Evolutionary conservation across 2,888 invertebrate species (phyloP).

Genomic region (Dendrolimus pini): DNA sequence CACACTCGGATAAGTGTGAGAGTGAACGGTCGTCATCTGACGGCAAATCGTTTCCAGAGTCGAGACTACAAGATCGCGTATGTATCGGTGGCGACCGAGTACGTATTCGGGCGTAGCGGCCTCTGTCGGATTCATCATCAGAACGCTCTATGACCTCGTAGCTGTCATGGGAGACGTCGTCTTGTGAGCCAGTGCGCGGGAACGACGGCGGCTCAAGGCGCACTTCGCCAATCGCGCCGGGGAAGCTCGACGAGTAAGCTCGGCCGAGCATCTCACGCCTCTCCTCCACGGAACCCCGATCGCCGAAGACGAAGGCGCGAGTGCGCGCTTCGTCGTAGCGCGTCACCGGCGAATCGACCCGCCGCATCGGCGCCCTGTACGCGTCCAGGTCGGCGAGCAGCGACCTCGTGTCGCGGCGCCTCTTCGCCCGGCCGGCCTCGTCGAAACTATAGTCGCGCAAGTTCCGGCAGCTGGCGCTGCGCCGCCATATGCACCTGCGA

Average conservation of each 20-base stretch:
- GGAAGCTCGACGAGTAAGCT: constrained; percentile 91
- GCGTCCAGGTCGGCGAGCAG: constrained; percentile 50
- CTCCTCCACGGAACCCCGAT: constrained; percentile 79
- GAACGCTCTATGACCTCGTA: constrained; percentile 90
- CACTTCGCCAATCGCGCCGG: constrained; percentile 85
- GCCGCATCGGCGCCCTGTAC: constrained; percentile 53
- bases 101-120: constrained; percentile 39
- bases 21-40: constrained; percentile 83
- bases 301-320: constrained; percentile 59
- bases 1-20: constrained; percentile 68
- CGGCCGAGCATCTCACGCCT: constrained; percentile 82
- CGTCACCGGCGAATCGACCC: constrained; percentile 82
- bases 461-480: constrained; percentile 89
- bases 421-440: constrained; percentile 81
- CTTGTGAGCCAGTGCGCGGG: constrained; percentile 84
- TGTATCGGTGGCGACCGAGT: constrained; percentile 52
- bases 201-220: constrained; percentile 80
- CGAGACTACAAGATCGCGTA: constrained; percentile 83
- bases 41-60: constrained; percentile 86
- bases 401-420: constrained; percentile 64
- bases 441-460: constrained; percentile 86
- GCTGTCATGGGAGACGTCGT: constrained; percentile 92
- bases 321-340: constrained; percentile 79
- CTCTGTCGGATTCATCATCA: constrained; percentile 74
- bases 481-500: constrained; percentile 80